Percentiles rank a stretch among this genome's conserved stretches.
These are phyloP conservation scores for Rhea pennata DNA, from an alignment of 2,113 vertebrate genomes.

Conservation along the genomic window DNA sequence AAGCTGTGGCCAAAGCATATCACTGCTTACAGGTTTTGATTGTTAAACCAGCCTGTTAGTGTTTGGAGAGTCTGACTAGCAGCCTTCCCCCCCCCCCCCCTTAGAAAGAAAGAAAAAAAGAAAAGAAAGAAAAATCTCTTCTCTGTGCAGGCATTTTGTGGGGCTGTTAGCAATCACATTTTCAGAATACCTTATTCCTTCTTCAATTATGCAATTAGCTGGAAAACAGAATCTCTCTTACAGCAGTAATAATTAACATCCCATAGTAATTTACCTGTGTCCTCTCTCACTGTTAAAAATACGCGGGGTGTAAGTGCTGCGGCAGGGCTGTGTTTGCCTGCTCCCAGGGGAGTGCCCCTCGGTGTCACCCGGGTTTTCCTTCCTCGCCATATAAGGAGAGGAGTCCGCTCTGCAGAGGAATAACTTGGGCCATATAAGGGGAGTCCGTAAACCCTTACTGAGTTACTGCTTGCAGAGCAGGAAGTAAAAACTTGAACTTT, in stretches of 20 bases:
- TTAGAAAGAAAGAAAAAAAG: not conserved
- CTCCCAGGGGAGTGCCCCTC: constrained; percentile 69
- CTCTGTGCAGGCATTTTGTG: not conserved
- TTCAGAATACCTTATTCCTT: not conserved
- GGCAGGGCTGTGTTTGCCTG: constrained; percentile 60
- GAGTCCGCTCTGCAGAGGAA: constrained; percentile 61
- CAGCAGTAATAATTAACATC: not conserved
- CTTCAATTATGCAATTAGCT: not conserved
- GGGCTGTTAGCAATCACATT: not conserved
- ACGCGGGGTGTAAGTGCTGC: constrained; percentile 16
- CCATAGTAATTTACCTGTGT: not conserved
- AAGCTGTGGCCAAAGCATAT: not conserved
- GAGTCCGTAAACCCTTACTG: constrained; percentile 31
- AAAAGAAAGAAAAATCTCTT: not conserved
- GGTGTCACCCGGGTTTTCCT: constrained; percentile 58
- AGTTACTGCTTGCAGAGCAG: constrained; percentile 43
- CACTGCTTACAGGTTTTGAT: not conserved
- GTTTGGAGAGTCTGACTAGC: not conserved
- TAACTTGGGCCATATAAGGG: constrained; percentile 63
- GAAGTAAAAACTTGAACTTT: constrained; percentile 72
- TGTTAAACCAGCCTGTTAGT: not conserved
- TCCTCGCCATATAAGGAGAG: constrained; percentile 86
- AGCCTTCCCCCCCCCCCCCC: not conserved
- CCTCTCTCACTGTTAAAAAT: constrained; percentile 30
- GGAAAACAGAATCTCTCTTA: not conserved